Percentiles rank a stretch among this genome's conserved stretches.
phyloP scores from a whole-genome alignment of 2,113 vertebrate genomes.

The Gallinago undulata region DNA sequence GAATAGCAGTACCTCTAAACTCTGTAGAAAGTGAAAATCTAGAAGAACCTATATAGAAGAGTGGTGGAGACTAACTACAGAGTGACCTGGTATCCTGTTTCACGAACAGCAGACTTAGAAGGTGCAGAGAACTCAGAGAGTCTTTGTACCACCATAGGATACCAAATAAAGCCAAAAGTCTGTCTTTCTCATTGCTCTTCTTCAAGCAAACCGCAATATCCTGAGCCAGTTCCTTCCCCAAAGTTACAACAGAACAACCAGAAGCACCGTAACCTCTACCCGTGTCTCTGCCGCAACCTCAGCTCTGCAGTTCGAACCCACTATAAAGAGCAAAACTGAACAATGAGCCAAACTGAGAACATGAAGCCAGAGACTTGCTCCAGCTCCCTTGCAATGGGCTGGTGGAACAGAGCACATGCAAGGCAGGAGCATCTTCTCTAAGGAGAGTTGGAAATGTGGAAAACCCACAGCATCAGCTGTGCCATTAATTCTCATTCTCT shows the following conservation, averaged over 20 bases:
- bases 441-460: not conserved
- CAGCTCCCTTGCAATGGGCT: not conserved
- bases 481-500: not conserved
- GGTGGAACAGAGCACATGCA: not conserved
- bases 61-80: not conserved
- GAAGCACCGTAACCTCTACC: accelerated
- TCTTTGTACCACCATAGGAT: not conserved
- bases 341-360: not conserved
- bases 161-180: not conserved
- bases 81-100: not conserved
- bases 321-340: not conserved
- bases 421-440: not conserved
- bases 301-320: not conserved
- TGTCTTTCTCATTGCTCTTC: not conserved
- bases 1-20: not conserved
- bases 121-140: not conserved
- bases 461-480: not conserved
- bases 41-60: not conserved
- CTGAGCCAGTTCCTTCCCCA: not conserved
- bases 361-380: not conserved
- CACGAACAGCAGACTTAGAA: not conserved
- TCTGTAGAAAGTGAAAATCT: not conserved
- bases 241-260: accelerated
- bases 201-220: not conserved
- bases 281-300: not conserved